These are phyloP conservation scores for Tolypeutes matacus DNA, from an alignment of 2,797 vertebrate species.

Conservation along the genomic window DNA sequence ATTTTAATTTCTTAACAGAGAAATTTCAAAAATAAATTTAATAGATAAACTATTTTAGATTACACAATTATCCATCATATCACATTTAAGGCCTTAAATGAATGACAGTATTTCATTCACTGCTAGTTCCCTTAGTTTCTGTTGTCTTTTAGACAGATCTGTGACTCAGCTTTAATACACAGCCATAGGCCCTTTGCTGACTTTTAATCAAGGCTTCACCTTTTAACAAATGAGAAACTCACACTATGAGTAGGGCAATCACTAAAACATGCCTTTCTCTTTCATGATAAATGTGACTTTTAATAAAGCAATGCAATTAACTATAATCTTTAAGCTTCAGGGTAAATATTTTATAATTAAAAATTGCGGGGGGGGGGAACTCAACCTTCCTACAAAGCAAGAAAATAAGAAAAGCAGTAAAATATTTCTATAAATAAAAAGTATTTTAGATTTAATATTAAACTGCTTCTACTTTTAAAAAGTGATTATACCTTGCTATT, in stretches of 20 bases:
- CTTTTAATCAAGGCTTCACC: slow-evolving; percentile 33
- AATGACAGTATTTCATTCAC: not conserved
- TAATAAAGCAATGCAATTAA: not conserved
- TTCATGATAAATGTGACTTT: slow-evolving; percentile 28
- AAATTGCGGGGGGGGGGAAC: not conserved
- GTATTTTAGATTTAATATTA: not conserved
- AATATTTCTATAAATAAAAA: not conserved
- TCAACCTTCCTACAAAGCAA: not conserved
- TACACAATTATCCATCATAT: not conserved
- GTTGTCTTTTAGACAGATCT: not conserved
- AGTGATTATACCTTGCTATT: not conserved
- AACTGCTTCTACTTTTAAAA: not conserved
- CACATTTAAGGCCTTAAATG: slow-evolving; percentile 8
- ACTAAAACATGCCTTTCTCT: not conserved
- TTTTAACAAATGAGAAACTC: slow-evolving; percentile 29
- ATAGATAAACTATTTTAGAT: not conserved
- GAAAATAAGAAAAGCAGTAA: not conserved
- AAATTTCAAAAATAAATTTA: slow-evolving; percentile 35
- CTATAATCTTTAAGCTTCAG: not conserved
- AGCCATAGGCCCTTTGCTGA: not conserved
- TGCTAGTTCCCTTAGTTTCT: not conserved
- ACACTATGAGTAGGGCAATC: not conserved
- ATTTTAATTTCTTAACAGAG: slow-evolving; percentile 30
- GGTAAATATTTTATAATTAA: not conserved
- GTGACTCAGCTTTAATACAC: not conserved